Evolutionary conservation across 2,797 vertebrate genomes (phyloP), one percentile per base, ranked within the genome.

Genomic region (Decapterus maruadsi): DNA sequence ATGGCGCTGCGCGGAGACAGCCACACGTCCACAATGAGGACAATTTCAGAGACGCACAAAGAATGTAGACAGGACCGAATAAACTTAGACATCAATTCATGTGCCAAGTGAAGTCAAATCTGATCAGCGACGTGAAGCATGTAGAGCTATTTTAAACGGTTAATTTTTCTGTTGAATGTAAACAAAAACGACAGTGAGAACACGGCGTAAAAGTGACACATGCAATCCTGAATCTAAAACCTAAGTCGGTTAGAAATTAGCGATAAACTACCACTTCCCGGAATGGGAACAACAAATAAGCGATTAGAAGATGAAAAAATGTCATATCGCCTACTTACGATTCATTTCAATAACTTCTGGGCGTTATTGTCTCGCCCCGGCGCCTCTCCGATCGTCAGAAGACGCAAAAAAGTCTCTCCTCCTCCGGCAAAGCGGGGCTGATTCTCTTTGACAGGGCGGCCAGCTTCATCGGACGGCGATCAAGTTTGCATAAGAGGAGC

Each of bases 281-380:
- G 0, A 60, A 20, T 17, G 0, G 4, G 5, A 59, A 6, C 7
- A 3, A 34, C 57, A 61, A 56, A 45, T 67, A 48, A 46, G 10
- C 8, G 14, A 50, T 65, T 16, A 48, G 0, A 71, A 66, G 6
- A 46, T 1, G 2, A 6, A 77, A 56, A 68, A 60, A 79, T 26
- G 68, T 19, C 60, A 87, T 31, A 29, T 75, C 61, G 75, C 2
- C 38, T 84, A 94, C 93, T 95, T 92, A 95, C 94, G 77, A 74
- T 83, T 88, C 45, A 89, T 91, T 87, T 90, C 76, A 77, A 83
- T 84, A 93, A 93, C 92, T 92, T 93, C 88, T 87, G 82, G 83
- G 86, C 81, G 90, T 90, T 87, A 83, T 86, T 84, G 85, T 89
- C 83, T 91, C 70, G 87, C 79, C 75, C 46, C 58, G 73, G 78